Percentiles rank a stretch among this genome's conserved stretches.
Conservation (phyloP, 2,797 vertebrate genomes). For the Natrix natrix region DNA sequence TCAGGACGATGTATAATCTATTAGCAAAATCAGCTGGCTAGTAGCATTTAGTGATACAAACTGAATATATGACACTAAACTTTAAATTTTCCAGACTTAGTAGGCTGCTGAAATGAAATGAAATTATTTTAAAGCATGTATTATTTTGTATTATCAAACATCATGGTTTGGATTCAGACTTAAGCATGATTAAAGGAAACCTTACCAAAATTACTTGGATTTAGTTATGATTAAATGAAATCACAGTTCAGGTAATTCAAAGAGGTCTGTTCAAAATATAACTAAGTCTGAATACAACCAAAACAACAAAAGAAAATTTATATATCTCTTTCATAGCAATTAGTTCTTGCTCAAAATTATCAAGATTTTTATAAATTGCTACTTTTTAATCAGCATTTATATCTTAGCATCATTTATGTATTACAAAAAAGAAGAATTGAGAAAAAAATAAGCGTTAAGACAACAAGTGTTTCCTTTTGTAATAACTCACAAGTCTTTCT, state of each 20-base stretch:
- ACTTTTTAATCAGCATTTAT: not conserved
- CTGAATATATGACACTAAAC: not conserved
- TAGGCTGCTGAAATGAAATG: not conserved
- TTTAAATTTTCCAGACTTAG: not conserved
- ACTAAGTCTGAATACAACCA: not conserved
- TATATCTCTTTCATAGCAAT: not conserved
- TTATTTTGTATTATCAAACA: not conserved
- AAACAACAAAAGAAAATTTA: not conserved
- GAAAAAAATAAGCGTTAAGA: not conserved
- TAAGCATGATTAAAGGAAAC: not conserved
- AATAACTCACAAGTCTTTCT: not conserved
- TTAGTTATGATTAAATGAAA: not conserved
- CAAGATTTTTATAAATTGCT: not conserved
- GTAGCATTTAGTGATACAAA: not conserved
- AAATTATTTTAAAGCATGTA: not conserved
- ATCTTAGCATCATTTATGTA: not conserved
- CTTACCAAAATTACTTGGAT: not conserved
- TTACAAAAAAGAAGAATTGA: not conserved
- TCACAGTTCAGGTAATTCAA: not conserved
- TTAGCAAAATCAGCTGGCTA: not conserved
- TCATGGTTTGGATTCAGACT: not conserved
- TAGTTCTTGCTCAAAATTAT: not conserved
- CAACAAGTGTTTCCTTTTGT: not conserved
- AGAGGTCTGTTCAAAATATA: not conserved
- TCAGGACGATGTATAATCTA: not conserved